Evolutionary conservation across 2,888 invertebrate genomes (phyloP).

Genomic region (Drosophila seclusa): DNA sequence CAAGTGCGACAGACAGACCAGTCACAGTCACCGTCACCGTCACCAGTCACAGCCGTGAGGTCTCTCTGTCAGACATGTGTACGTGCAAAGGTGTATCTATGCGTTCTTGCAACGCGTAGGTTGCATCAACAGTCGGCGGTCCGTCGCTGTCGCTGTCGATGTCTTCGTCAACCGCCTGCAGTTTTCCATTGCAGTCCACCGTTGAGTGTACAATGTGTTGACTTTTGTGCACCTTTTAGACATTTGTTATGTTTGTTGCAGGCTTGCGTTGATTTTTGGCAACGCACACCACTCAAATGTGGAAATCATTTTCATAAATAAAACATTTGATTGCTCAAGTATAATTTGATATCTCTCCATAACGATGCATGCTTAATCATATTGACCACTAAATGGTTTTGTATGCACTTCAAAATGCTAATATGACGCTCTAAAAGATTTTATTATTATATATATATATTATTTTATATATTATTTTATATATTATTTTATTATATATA

Average conservation of each 20-base stretch:
- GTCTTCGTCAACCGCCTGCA: constrained; percentile 34
- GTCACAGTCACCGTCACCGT: constrained; percentile 17
- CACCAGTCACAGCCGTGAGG: constrained; percentile 27
- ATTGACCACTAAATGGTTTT: not conserved
- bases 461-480: too few species aligned
- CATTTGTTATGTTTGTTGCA: constrained; percentile 25
- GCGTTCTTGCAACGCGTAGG: constrained; percentile 49
- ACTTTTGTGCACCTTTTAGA: constrained; percentile 35
- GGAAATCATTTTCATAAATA: constrained; percentile 14
- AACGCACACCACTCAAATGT: constrained; percentile 52
- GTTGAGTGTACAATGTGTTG: constrained; percentile 21
- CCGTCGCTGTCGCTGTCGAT: constrained; percentile 21
- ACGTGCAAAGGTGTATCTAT: not conserved
- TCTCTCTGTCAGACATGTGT: constrained; percentile 23
- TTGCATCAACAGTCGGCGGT: constrained; percentile 67
- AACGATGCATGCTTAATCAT: constrained; percentile 1
- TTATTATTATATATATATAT: too few species aligned
- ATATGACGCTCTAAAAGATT: not conserved
- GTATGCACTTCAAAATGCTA: not conserved
- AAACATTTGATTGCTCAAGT: not conserved
- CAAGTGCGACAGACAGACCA: constrained; percentile 21
- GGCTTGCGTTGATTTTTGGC: constrained; percentile 40
- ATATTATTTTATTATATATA: too few species aligned
- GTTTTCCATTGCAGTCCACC: constrained; percentile 9
- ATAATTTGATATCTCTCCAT: not conserved